Evolutionary conservation across 2,113 vertebrate species (phyloP).

Genomic region (Rynchops niger): DNA sequence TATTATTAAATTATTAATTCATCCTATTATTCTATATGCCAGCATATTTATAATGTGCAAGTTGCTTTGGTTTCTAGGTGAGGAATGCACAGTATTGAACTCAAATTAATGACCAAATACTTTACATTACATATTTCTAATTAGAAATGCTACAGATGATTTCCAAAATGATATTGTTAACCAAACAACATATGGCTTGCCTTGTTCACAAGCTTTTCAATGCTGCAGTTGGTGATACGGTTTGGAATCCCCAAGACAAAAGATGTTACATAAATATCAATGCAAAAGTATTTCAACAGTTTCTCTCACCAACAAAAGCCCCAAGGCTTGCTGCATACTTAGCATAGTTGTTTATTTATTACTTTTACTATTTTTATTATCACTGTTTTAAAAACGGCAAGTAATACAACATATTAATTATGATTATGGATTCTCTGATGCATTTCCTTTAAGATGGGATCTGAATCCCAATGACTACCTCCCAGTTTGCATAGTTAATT

Average conservation of each 20-base stretch:
- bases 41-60: not conserved
- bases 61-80: slow-evolving; percentile 10
- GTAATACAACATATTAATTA: not conserved
- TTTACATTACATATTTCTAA: not conserved
- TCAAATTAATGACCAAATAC: slow-evolving; percentile 16
- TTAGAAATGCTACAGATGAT: slow-evolving; percentile 26
- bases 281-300: not conserved
- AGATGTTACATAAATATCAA: slow-evolving; percentile 35
- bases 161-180: slow-evolving; percentile 20
- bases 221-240: not conserved
- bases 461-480: not conserved
- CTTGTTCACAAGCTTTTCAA: not conserved
- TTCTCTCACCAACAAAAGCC: not conserved
- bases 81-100: slow-evolving; percentile 18
- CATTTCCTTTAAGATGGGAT: not conserved
- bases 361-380: slow-evolving; percentile 2
- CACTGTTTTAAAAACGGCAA: not conserved
- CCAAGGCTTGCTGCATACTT: not conserved
- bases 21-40: not conserved
- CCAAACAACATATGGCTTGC: slow-evolving; percentile 38
- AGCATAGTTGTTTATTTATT: not conserved
- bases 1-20: slow-evolving; percentile 26
- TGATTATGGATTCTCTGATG: not conserved
- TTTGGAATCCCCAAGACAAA: slow-evolving; percentile 38
- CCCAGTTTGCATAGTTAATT: not conserved